Conservation (phyloP, 2,113 vertebrate genomes). For the Corynorhinus townsendii region DNA sequence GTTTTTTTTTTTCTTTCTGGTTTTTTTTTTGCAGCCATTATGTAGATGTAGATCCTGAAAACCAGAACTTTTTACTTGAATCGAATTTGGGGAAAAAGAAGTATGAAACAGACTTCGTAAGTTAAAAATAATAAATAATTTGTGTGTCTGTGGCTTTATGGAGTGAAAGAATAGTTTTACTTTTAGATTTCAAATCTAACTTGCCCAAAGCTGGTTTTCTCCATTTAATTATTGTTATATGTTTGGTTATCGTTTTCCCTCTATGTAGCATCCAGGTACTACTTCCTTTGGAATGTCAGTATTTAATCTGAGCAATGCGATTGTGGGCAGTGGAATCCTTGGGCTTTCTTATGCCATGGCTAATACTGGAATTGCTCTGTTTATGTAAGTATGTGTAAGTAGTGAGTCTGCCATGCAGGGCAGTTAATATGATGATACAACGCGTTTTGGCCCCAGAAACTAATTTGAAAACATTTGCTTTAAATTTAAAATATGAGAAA, state of each 20-base stretch:
- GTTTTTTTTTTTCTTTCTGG: neutral
- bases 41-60: conserved; percentile 90
- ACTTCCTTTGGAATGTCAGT: conserved; percentile 99
- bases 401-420: conserved; percentile 64
- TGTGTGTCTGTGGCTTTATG: conserved; percentile 41
- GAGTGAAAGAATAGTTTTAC: conserved; percentile 44
- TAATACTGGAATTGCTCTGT: conserved; percentile 98
- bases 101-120: conserved; percentile 97
- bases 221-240: conserved; percentile 74
- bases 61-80: conserved; percentile 93
- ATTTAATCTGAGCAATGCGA: conserved; percentile 99
- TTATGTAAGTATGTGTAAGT: conserved; percentile 92
- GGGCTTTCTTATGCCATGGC: conserved; percentile 98
- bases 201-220: conserved; percentile 59
- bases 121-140: conserved; percentile 57
- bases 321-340: conserved; percentile 99
- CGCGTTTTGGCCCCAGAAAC: conserved; percentile 48
- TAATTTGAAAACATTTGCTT: neutral
- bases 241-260: conserved; percentile 71
- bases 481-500: neutral
- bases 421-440: conserved; percentile 43
- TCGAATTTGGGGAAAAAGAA: conserved; percentile 92
- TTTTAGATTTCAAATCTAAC: conserved; percentile 64
- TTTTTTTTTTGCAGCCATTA: conserved; percentile 80
- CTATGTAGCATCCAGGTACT: conserved; percentile 90